Conservation (phyloP, 2,888 invertebrate genomes). For the Leptarthrus brevirostris region DNA sequence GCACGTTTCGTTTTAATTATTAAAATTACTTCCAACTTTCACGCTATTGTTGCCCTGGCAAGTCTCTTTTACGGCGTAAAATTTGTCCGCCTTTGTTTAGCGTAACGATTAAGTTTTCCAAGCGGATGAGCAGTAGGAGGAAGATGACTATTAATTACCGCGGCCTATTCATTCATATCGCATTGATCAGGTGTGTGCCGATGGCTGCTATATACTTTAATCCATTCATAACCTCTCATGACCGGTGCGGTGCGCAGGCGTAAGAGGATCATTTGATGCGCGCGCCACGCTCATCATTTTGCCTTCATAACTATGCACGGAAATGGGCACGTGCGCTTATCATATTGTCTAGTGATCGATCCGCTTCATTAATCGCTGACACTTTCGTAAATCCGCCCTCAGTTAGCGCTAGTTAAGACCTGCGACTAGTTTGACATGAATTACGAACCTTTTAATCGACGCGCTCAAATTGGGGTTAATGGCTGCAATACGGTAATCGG, state of each 20-base stretch:
- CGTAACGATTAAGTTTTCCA: constrained; percentile 11
- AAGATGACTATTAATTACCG: constrained; percentile 25
- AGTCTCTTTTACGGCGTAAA: background rate
- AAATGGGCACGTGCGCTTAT: constrained; percentile 1
- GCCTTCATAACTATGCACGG: background rate
- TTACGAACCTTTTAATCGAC: constrained; percentile 35
- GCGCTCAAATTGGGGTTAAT: constrained; percentile 16
- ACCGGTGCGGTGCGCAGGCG: constrained; percentile 7
- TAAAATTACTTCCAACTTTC: constrained; percentile 14
- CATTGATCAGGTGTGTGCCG: constrained; percentile 26
- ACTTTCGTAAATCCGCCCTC: constrained; percentile 45
- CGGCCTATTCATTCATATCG: background rate
- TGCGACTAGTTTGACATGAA: constrained; percentile 6
- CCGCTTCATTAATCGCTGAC: constrained; percentile 36
- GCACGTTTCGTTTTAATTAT: constrained; percentile 32
- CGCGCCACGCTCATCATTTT: background rate
- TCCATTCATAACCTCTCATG: background rate
- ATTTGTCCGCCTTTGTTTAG: background rate
- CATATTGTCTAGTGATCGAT: constrained; percentile 17
- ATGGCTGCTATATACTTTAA: background rate
- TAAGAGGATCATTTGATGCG: constrained; percentile 18
- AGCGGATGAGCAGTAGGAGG: background rate
- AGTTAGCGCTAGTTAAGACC: constrained; percentile 7
- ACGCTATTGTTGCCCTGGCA: background rate
- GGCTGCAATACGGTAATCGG: background rate